Evolutionary conservation across 2,113 vertebrate genomes (phyloP), one percentile per base, ranked within the genome.

Genomic region (Eptesicus fuscus): DNA sequence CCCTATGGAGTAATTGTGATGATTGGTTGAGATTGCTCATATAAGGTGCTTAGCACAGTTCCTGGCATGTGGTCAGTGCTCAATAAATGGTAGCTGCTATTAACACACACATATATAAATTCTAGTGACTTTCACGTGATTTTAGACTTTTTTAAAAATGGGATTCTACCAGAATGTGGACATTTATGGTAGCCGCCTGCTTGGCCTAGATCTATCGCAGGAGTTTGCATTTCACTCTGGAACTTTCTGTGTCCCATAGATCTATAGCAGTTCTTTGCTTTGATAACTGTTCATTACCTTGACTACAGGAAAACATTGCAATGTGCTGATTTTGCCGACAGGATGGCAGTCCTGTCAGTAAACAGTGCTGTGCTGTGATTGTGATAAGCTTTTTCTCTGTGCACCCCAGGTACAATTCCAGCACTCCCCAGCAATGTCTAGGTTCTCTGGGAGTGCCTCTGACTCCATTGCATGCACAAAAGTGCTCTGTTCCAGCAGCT

Each of bases 101-200:
- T 40, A 67, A 78, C 37, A 88, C 4, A 51, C 28, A 70, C 30
- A 69, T 4, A 23, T 18, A 61, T 22, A 49, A 10, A 83, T 65
- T 49, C 35, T 67, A 84, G 12, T 79, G 69, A 32, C 59, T 93
- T 88, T 91, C n/a, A 67, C 80, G 59, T 92, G 35, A 59, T 83
- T 93, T 87, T 86, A 69, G 47, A 71, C 70, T 89, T 92, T 96
- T 51, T 30, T 1, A 47, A 83, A 96, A 97, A 95, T 90, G 65
- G 63, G 80, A 94, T 97, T 96, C 84, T 96, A 87, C 40, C 20
- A 56, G 87, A 91, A 78, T 76, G 17, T 93, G 76, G 47, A 59
- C 14, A 44, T 82, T 32, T 61, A 65, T 61, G 47, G 18, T 70
- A 79, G 76, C 77, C 71, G 74, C 53, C 56, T 82, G 1, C 56